These are phyloP conservation scores for Blastobasis lacticolella DNA, from an alignment of 2,888 invertebrate genomes.

Conservation along the genomic window DNA sequence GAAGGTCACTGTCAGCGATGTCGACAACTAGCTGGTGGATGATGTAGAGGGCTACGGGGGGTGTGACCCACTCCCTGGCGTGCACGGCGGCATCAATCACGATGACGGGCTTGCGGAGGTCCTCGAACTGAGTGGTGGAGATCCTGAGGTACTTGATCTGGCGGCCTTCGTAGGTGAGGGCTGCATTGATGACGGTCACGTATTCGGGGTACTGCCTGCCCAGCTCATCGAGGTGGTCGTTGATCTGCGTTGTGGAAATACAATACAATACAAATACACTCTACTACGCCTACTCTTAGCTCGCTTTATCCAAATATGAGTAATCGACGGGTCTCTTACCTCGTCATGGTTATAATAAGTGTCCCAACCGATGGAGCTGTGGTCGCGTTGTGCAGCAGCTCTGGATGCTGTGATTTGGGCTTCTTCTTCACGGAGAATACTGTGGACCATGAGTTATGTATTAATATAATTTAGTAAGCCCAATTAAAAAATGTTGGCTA, in stretches of 20 bases:
- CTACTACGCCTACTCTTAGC: background rate
- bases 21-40: constrained; percentile 78
- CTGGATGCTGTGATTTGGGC: constrained; percentile 16
- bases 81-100: constrained; percentile 77
- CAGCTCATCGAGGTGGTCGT: constrained; percentile 56
- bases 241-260: constrained; percentile 53
- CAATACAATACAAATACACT: too few relatives aligned
- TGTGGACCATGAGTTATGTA: constrained; percentile 2
- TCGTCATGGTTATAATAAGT: constrained; percentile 26
- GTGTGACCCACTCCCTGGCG: constrained; percentile 83
- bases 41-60: constrained; percentile 78
- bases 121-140: constrained; percentile 62
- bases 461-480: background rate
- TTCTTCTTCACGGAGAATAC: constrained; percentile 31
- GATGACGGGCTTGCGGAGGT: constrained; percentile 69
- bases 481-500: too few relatives aligned
- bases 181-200: constrained; percentile 71
- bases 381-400: constrained; percentile 15
- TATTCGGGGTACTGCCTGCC: constrained; percentile 57
- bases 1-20: constrained; percentile 55
- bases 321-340: constrained; percentile 19
- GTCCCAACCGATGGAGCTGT: constrained; percentile 27
- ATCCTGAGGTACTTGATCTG: constrained; percentile 75
- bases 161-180: constrained; percentile 74
- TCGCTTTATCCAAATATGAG: background rate